Evolutionary conservation across 2,888 invertebrate species (phyloP), one percentile per base, ranked within the genome.

Genomic region (Amblyjoppa fuscipennis): DNA sequence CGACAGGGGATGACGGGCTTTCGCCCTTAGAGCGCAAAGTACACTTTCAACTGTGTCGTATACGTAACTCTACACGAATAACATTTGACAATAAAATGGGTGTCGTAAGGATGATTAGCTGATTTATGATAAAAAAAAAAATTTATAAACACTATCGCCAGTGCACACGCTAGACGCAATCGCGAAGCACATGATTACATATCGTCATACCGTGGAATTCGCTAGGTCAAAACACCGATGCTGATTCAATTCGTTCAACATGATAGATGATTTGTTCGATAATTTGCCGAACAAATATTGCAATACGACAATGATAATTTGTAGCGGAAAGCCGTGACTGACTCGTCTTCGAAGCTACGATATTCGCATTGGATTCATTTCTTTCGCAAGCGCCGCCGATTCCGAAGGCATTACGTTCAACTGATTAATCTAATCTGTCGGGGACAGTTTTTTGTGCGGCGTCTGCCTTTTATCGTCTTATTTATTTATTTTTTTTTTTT

Each of bases 391-490:
- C 20, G 9, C 9, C 53, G 56, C n/a, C 25, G 20, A 0, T 53
- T 38, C 38, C 16, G 31, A 53, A 71, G 16, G n/a, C n/a, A 53
- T 53, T 25, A 56, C 53, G 13, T 34, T 6, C 0, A 7, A 34
- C 71, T n/a, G 53, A 34, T 25, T 71, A 71, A 71, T 34, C 34
- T 71, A 71, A 71, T 71, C 71, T 56, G 34, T 11, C 38, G 20
- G 34, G 53, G 56, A 56, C 53, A 31, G 34, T 71, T 71, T 71
- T 53, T 53, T 56, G 11, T 38, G 20, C 2, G 1, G 38, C 53
- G 64, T 64, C 64, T 64, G 34, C 34, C n/a, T 64, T n/a, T 64
- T 64, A 16, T 31, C 64, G 16, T 34, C 16, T 64, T n/a, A 7
- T 61, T 31, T 61, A 41, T 34, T 64, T 31, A n/a, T 5, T 25